Base-by-base conservation (phyloP, 1,140 invertebrate species). In the Pogonomyrmex californicus region DNA sequence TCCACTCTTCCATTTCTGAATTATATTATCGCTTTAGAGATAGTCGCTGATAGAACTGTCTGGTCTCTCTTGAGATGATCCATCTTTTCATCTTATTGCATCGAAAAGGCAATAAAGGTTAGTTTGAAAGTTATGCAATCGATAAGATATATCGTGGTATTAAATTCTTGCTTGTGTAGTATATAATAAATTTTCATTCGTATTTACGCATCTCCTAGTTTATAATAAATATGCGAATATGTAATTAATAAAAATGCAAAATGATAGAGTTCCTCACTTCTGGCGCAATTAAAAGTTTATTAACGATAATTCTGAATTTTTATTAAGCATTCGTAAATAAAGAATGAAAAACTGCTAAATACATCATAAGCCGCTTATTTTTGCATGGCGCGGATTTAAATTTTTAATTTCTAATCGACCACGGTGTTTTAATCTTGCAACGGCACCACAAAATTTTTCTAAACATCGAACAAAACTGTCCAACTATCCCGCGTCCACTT, bases 71-170 rank as follows among this genome's bases (percentile, higher is more conserved):
- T 38, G n/a, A n/a, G 71, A 76, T 58, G 54, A 76, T 76, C 75
- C 75, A 49, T 62, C 75, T 78, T 78, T 30, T 78, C 75, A 23
- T 68, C 36, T 81, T 30, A 68, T 81, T 70, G 51, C 38, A 58
- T 70, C 63, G 77, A 14, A 56, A 81, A 81, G 36, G 36, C 77
- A 81, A 70, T 79, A 79, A 79, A 68, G 10, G 62, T 66, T 41
- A 66, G n/a, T 62, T 51, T 30, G 41, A 41, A 51, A 79, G 47
- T 68, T 81, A 81, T 81, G 23, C 47, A 47, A 12, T 51, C 76
- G 65, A 47, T 47, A 33, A 23, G 23, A 44, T 38, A 30, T 65
- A 78, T 78, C 58, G 36, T 51, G 30, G 44, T 49, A 66, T 81
- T 81, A 81, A 68, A 81, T 68, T 56, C 36, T 68, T 44, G 23